Conservation (phyloP, 2,797 vertebrate species). For the Uromys caudimaculatus region DNA sequence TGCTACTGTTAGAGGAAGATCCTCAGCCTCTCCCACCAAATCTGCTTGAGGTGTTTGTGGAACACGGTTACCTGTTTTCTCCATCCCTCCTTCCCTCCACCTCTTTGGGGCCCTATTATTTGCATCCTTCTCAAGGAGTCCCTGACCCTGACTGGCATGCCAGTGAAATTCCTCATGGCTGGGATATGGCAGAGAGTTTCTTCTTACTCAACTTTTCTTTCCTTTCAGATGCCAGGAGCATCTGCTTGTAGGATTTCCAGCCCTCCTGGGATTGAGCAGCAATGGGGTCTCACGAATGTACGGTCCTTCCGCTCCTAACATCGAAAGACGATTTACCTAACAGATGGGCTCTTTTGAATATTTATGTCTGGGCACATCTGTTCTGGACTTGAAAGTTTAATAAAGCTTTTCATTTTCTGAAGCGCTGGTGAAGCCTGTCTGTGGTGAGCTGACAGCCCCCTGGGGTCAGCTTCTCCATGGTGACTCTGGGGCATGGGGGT, state of each 20-base stretch:
- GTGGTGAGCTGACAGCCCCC: conserved; percentile 71
- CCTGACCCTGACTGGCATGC: not conserved
- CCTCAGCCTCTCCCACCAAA: not conserved
- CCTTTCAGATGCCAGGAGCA: conserved; percentile 56
- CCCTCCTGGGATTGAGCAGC: conserved; percentile 66
- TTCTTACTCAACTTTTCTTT: not conserved
- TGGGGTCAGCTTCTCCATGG: conserved; percentile 62
- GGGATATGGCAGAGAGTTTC: not conserved
- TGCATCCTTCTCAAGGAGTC: not conserved
- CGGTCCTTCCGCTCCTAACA: conserved; percentile 64
- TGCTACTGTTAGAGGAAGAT: not conserved
- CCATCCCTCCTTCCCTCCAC: fast-evolving
- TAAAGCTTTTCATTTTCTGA: conserved; percentile 83
- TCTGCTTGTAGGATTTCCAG: conserved; percentile 67
- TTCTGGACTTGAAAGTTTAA: conserved; percentile 82
- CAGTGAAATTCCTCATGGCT: not conserved
- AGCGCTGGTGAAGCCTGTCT: conserved; percentile 73
- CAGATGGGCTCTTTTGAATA: conserved; percentile 85
- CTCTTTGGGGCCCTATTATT: not conserved
- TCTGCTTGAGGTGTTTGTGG: not conserved
- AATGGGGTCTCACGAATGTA: conserved; percentile 56
- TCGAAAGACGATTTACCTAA: conserved; percentile 78
- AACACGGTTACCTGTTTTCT: not conserved
- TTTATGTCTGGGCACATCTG: conserved; percentile 84
- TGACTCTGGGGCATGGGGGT: conserved; percentile 21